Base-by-base conservation (phyloP, 2,113 vertebrate species). In the Elephantulus edwardii region DNA sequence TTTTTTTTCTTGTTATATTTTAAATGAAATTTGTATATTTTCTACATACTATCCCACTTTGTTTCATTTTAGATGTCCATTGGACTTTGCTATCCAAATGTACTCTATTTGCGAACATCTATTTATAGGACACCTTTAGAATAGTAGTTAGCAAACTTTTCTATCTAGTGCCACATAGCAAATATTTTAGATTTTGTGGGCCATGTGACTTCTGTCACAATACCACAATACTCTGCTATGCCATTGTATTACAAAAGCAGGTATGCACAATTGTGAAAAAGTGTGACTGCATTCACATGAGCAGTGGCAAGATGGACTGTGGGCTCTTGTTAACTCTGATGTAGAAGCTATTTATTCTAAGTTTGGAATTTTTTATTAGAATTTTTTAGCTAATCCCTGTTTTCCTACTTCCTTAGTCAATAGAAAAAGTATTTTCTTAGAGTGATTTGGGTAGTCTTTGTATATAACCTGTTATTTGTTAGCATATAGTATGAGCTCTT, bases 1-100 rank as follows among this genome's bases (percentile, higher is more conserved):
- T 70, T 95, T 92, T 94, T 95, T 83, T 70, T 71, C 94, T 54
- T 92, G 6, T 95, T 93, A 38, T 54, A 90, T 79, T 92, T 5
- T 77, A 58, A 71, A 56, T 75, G 42, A 89, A 88, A 56, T 83
- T 40, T 82, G 40, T 84, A 3, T 33, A 75, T 92, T 92, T 92
- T 88, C 60, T 91, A 68, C 13, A 17, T 52, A 35, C 5, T 86
- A 60, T 38, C 52, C 42, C 52, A 30, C 52, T 68, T 83, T 2
- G 2, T 91, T 87, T 86, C 82, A 70, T 52, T 83, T 91, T 89
- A 85, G 52, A 52, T 92, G 83, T 79, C 4, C 40, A 44, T 26
- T 75, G 26, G 33, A 48, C 77, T 92, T 89, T 48, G 22, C 86
- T 93, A 50, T 76, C 26, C 50, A 56, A 35, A 91, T 62, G 30